Percentiles rank a stretch among this genome's conserved stretches.
Evolutionary conservation across 1,140 invertebrate genomes (phyloP).

Genomic region (Halictus rubicundus): DNA sequence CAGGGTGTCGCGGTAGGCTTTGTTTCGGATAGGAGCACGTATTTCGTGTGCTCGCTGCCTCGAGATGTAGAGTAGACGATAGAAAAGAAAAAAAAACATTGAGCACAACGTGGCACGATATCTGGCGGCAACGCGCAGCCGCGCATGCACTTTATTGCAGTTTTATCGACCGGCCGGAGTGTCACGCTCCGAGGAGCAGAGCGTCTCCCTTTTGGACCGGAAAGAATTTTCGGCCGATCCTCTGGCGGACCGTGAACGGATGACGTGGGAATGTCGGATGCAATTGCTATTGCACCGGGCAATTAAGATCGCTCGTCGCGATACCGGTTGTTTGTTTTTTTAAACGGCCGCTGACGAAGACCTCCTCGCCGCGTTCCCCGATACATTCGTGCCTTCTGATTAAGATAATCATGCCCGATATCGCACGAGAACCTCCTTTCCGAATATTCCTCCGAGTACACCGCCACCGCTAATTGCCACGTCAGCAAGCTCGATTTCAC

Average conservation of each 20-base stretch:
- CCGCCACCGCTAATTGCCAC: too few relatives aligned
- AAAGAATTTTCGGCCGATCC: slow-evolving; percentile 1
- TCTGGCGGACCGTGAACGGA: not conserved
- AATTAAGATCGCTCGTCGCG: not conserved
- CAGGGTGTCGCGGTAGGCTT: too few relatives aligned
- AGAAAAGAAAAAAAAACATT: not conserved
- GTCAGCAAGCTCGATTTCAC: too few relatives aligned
- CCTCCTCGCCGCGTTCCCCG: too few relatives aligned
- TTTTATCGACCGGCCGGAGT: slow-evolving; percentile 47
- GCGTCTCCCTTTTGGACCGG: not conserved
- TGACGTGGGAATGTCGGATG: not conserved
- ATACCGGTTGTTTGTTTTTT: not conserved
- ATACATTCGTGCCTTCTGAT: too few relatives aligned
- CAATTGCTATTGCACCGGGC: not conserved
- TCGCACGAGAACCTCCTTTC: too few relatives aligned
- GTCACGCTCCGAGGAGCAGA: slow-evolving; percentile 23
- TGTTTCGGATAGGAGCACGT: too few relatives aligned
- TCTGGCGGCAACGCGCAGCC: slow-evolving; percentile 10
- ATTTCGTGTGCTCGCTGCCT: too few relatives aligned
- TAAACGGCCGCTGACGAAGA: too few relatives aligned
- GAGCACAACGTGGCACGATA: not conserved
- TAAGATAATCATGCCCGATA: too few relatives aligned
- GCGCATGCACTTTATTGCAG: slow-evolving; percentile 54
- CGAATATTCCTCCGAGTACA: too few relatives aligned
- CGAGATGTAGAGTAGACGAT: not conserved